Base-by-base conservation (phyloP, 2,113 vertebrate genomes). In the Microtus pennsylvanicus region DNA sequence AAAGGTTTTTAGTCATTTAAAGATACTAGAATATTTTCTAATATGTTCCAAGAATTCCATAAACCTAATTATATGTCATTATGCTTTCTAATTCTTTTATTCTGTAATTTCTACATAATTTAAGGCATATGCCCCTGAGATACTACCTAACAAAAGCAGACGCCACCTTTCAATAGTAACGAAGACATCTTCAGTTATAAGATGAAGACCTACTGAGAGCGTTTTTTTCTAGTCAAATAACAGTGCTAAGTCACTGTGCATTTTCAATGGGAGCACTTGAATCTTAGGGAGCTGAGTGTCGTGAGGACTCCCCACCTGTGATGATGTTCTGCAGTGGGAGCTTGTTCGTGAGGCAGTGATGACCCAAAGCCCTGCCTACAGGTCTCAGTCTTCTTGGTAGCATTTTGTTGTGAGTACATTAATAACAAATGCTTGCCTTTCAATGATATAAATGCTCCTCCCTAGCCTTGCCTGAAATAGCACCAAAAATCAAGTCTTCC, bases 401-500 rank as follows among this genome's bases (percentile, higher is more conserved):
- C 6, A 6, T 13, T 2, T 74, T 69, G 72, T 19, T 80, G 33
- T 58, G 77, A 65, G 86, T 38, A 13, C 22, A 16, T 61, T 77
- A 82, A 74, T 93, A 55, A 87, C 33, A 93, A 28, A 38, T 74
- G 87, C 91, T 83, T 96, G 74, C 70, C 58, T 90, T 91, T 96
- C 93, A 69, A 65, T 96, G 77, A 97, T 85, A 72, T 28, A 94
- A 95, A 95, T 67, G 55, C 52, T 90, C 82, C 94, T 47, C 55
- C 77, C 94, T n/a, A 55, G 21, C 74, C 45, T 85, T 61, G 90
- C 93, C 96, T 82, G n/a, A 94, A 95, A 96, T 85, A 94, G 90
- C 88, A 95, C 55, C 72, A 70, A 76, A 93, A 95, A 55, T 96
- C 82, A 93, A 97, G 95, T 93, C 87, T 95, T 93, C 33, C 72